A percentile compares a stretch with the other conserved stretches of the same genome.
Conservation (phyloP, 2,888 invertebrate genomes). For the Lepidonotus clava region DNA sequence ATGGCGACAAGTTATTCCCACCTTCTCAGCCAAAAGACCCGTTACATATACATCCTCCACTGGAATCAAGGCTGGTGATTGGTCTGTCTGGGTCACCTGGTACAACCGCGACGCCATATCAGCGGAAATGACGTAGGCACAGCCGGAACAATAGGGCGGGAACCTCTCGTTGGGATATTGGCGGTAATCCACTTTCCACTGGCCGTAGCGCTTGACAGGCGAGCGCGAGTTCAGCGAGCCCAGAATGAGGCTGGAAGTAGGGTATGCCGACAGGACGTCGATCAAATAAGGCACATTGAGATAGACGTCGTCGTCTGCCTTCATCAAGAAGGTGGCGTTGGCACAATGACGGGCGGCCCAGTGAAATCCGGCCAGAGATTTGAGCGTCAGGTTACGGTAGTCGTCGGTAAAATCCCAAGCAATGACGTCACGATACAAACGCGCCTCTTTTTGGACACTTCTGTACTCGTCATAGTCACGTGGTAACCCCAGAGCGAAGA, state of each 20-base stretch:
- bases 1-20: slow-evolving; percentile 19
- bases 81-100: neutral
- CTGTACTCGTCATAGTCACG: slow-evolving; percentile 23
- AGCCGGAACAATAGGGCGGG: slow-evolving; percentile 54
- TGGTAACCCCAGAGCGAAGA: slow-evolving; percentile 29
- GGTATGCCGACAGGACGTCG: neutral
- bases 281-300: slow-evolving; percentile 37
- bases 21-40: slow-evolving; percentile 24
- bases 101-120: slow-evolving; percentile 20
- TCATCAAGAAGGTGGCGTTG: slow-evolving; percentile 39
- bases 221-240: slow-evolving; percentile 36
- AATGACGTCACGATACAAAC: slow-evolving; percentile 37
- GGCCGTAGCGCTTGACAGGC: slow-evolving; percentile 37
- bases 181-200: slow-evolving; percentile 33
- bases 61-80: slow-evolving; percentile 22
- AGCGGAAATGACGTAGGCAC: slow-evolving; percentile 40
- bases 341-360: slow-evolving; percentile 18
- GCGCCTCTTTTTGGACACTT: slow-evolving; percentile 16
- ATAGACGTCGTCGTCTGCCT: slow-evolving; percentile 52
- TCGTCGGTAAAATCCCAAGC: slow-evolving; percentile 41
- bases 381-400: slow-evolving; percentile 46
- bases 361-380: slow-evolving; percentile 40
- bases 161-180: neutral
- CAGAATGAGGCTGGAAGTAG: neutral
- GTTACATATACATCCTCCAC: slow-evolving; percentile 54